phyloP scores from a whole-genome alignment of 2,113 vertebrate species.

The Elachura formosa region DNA sequence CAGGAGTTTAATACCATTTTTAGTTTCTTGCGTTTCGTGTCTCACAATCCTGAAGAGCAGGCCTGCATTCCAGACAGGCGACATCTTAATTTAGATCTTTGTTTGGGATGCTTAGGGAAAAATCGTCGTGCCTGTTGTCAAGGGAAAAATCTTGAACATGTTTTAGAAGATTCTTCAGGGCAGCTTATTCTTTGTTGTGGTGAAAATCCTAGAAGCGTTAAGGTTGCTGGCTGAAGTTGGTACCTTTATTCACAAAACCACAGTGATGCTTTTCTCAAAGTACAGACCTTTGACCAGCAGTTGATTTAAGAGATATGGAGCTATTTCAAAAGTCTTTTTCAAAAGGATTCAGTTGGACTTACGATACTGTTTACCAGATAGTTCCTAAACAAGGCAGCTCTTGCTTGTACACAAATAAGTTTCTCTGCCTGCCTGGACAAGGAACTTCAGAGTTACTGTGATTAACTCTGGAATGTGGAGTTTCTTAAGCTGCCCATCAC shows the following conservation, averaged over 20 bases:
- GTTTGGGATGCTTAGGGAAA: slow-evolving; percentile 10
- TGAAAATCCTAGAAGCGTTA: neutral
- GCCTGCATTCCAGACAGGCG: slow-evolving; percentile 27
- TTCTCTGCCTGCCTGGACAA: slow-evolving; percentile 13
- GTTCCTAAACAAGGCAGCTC: neutral
- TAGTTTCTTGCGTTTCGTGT: neutral
- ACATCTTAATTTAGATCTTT: slow-evolving; percentile 50
- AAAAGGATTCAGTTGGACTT: neutral
- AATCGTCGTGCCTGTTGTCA: neutral
- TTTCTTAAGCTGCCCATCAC: neutral
- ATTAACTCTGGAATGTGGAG: slow-evolving; percentile 17
- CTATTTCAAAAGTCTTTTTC: neutral
- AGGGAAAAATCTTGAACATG: neutral
- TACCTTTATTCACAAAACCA: neutral
- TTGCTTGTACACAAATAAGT: neutral
- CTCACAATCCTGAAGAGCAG: neutral
- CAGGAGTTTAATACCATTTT: neutral
- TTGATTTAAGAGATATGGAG: neutral
- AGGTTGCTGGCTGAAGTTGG: neutral
- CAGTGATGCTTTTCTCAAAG: neutral
- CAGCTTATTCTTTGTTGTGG: slow-evolving; percentile 2
- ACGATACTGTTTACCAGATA: neutral
- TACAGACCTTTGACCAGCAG: neutral
- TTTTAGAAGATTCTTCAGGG: neutral
- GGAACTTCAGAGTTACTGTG: neutral